A percentile compares a stretch with the other conserved stretches of the same genome.
These are phyloP conservation scores for Drosophila macrospina DNA, from an alignment of 2,888 invertebrate genomes.

Conservation along the genomic window DNA sequence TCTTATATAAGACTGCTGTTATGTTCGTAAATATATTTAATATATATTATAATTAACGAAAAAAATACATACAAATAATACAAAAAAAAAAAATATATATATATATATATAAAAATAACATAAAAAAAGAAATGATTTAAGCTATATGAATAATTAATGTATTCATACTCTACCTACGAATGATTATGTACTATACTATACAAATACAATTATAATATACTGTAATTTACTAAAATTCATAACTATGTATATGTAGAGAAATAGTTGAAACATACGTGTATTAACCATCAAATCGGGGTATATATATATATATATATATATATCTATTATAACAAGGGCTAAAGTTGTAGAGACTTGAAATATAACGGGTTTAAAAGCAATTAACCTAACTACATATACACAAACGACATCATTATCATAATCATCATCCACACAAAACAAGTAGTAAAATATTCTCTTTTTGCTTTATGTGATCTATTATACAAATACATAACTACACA, in stretches of 20 bases:
- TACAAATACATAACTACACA: conserved; percentile 65
- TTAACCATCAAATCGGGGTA: conserved; percentile 52
- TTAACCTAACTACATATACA: conserved; percentile 45
- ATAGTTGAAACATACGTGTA: conserved; percentile 56
- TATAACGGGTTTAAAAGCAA: conserved; percentile 55
- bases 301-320: conserved; percentile 29
- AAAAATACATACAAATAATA: conserved; percentile 57
- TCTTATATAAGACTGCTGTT: conserved; percentile 86
- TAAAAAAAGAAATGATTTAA: conserved; percentile 50
- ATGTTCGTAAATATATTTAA: conserved; percentile 85
- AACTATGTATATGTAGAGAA: conserved; percentile 71
- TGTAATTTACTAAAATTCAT: conserved; percentile 73
- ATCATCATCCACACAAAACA: conserved; percentile 49
- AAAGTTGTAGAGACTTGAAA: conserved; percentile 57
- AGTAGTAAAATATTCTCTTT: conserved; percentile 83
- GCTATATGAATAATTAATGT: conserved; percentile 68
- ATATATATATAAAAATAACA: conserved; percentile 26
- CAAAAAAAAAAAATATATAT: conserved; percentile 36
- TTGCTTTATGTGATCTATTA: conserved; percentile 84
- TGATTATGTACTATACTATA: conserved; percentile 66
- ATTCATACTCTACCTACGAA: conserved; percentile 65
- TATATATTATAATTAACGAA: conserved; percentile 82
- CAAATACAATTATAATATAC: conserved; percentile 58
- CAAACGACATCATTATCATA: conserved; percentile 43
- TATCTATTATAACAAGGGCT: conserved; percentile 46